phyloP scores from a whole-genome alignment of 1,140 invertebrate genomes.

The Alviniconcha marisindica region DNA sequence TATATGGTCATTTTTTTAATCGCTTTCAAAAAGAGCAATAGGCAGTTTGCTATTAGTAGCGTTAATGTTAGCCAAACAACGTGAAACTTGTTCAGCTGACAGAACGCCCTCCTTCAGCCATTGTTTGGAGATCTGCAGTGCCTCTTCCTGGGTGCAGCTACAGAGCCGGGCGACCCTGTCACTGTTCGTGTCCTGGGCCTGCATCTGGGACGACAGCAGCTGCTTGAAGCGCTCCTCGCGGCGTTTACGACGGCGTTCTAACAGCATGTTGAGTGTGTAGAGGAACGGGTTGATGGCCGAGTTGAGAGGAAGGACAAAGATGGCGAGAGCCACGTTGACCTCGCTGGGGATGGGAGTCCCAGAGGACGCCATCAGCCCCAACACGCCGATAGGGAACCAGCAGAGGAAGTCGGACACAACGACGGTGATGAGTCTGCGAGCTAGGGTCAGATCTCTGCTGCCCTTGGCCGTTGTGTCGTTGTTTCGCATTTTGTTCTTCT shows the following conservation, averaged over 20 bases:
- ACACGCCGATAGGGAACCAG: slow-evolving; percentile 17
- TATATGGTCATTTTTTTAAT: no score
- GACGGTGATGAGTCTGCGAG: slow-evolving; percentile 8
- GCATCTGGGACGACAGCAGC: no score
- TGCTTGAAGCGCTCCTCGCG: no score
- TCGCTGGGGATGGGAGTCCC: background rate
- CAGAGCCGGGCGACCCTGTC: no score
- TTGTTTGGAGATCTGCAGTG: no score
- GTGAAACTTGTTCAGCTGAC: no score
- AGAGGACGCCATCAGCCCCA: background rate
- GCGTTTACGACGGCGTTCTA: background rate
- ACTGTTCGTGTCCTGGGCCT: no score
- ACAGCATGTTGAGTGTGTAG: slow-evolving; percentile 34
- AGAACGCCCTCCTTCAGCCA: no score
- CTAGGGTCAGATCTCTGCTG: background rate
- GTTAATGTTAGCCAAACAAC: no score
- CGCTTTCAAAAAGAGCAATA: no score
- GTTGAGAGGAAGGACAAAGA: slow-evolving; percentile 49
- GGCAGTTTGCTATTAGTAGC: no score
- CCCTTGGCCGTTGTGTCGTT: background rate
- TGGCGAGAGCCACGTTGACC: slow-evolving; percentile 17
- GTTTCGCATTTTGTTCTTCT: background rate
- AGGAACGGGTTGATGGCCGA: slow-evolving; percentile 50
- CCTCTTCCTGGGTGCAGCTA: no score
- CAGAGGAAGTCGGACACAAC: slow-evolving; percentile 24